Evolutionary conservation across 2,113 vertebrate genomes (phyloP).

Genomic region (Limnothrissa miodon): DNA sequence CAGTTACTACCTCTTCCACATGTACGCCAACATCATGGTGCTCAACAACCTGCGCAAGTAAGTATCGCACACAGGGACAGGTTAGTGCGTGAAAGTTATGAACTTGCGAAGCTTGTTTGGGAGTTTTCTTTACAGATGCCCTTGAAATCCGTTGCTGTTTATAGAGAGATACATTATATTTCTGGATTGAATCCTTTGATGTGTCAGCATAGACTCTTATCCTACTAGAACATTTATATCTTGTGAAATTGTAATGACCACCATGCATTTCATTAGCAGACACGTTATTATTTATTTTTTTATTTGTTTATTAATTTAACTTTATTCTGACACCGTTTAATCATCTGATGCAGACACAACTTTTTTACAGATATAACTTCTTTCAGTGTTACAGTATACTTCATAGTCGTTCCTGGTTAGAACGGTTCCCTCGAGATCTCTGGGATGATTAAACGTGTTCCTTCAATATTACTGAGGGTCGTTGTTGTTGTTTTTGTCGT

Average conservation of each 20-base stretch:
- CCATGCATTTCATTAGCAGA: neutral
- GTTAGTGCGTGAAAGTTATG: no score
- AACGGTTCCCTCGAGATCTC: no score
- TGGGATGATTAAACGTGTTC: neutral
- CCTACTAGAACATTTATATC: neutral
- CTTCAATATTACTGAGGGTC: neutral
- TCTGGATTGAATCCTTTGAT: neutral
- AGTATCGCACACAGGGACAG: constrained; percentile 45
- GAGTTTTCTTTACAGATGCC: no score
- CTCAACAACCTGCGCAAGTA: constrained; percentile 96
- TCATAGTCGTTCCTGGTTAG: neutral
- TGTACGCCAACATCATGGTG: constrained; percentile 98
- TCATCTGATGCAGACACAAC: neutral
- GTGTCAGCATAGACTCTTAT: no score
- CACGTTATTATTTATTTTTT: no score
- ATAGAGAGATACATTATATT: neutral
- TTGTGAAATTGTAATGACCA: neutral
- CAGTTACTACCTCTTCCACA: constrained; percentile 96
- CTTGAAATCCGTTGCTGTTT: neutral
- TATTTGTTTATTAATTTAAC: neutral
- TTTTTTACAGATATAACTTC: no score
- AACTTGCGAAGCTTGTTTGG: no score
- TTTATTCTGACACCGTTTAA: neutral
- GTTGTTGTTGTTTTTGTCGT: neutral
- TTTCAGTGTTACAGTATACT: neutral